These are phyloP conservation scores for Thaleichthys pacificus DNA, from an alignment of 2,797 vertebrate genomes.

Conservation along the genomic window DNA sequence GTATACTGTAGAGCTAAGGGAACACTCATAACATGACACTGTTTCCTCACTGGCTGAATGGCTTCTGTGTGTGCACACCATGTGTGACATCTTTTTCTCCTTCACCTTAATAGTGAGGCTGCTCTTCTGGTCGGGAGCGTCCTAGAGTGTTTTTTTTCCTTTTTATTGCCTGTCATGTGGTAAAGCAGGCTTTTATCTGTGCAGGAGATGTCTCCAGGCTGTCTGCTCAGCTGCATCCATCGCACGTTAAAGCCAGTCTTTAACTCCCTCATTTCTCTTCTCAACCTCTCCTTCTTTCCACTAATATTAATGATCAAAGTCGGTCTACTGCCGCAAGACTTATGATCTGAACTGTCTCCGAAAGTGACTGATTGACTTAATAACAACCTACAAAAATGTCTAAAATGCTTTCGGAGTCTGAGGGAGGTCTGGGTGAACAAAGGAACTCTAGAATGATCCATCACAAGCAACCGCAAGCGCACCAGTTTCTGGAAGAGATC, in stretches of 20 bases:
- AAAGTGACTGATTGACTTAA: conserved; percentile 4
- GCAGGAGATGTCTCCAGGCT: conserved; percentile 67
- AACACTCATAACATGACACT: too few relatives aligned
- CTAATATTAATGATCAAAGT: conserved; percentile 51
- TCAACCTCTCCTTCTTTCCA: conserved; percentile 26
- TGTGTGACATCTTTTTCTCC: conserved; percentile 29
- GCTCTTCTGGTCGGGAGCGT: conserved; percentile 45
- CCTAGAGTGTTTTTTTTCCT: conserved; percentile 46
- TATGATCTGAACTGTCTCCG: conserved; percentile 40
- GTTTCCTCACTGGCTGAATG: too few relatives aligned
- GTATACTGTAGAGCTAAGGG: too few relatives aligned
- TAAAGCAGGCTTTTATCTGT: conserved; percentile 66
- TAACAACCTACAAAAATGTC: neutral
- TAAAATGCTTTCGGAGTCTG: neutral
- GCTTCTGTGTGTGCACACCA: neutral
- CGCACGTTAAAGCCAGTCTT: conserved; percentile 40
- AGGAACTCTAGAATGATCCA: neutral
- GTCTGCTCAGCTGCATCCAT: conserved; percentile 55
- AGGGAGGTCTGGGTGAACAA: conserved; percentile 1
- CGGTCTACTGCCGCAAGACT: conserved; percentile 27
- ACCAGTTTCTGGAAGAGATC: conserved; percentile 99
- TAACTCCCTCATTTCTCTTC: conserved; percentile 29
- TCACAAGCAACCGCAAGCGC: conserved; percentile 9
- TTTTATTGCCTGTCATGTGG: conserved; percentile 64
- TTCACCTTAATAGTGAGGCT: conserved; percentile 18